A percentile compares a stretch with the other conserved stretches of the same genome.
Evolutionary conservation across 1,140 invertebrate genomes (phyloP).

Genomic region (Sarcophaga peregrina): DNA sequence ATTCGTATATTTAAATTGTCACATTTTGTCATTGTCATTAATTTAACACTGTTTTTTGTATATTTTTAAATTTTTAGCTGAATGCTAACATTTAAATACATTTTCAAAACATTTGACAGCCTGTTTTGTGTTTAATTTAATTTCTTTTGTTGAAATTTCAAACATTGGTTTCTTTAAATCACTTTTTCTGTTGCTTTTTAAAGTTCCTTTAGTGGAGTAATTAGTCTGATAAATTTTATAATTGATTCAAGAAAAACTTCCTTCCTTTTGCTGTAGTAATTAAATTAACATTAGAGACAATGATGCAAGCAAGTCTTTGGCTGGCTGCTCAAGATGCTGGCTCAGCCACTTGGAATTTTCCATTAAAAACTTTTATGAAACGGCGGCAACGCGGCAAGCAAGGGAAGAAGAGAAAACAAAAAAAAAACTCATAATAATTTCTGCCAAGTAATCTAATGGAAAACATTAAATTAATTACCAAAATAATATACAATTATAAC

Average conservation of each 20-base stretch:
- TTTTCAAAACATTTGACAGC: no score
- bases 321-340: not conserved
- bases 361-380: not conserved
- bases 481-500: not conserved
- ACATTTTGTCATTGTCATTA: no score
- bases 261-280: not conserved
- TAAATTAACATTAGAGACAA: conserved; percentile 11
- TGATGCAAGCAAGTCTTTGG: not conserved
- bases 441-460: conserved; percentile 4
- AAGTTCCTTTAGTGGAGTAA: not conserved
- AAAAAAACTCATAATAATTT: not conserved
- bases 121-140: no score
- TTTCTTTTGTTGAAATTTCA: no score
- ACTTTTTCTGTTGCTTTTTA: no score
- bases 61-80: no score
- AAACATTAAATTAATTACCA: conserved; percentile 13
- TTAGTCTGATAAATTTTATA: conserved; percentile 16
- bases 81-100: no score
- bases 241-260: conserved; percentile 9
- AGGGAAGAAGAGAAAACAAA: not conserved
- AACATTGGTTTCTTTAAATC: no score
- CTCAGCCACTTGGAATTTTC: not conserved
- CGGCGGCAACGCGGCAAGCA: not conserved
- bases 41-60: no score
- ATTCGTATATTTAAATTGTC: no score